phyloP scores from a whole-genome alignment of 2,797 vertebrate genomes.

The Lepidocolaptes lacrymiger region DNA sequence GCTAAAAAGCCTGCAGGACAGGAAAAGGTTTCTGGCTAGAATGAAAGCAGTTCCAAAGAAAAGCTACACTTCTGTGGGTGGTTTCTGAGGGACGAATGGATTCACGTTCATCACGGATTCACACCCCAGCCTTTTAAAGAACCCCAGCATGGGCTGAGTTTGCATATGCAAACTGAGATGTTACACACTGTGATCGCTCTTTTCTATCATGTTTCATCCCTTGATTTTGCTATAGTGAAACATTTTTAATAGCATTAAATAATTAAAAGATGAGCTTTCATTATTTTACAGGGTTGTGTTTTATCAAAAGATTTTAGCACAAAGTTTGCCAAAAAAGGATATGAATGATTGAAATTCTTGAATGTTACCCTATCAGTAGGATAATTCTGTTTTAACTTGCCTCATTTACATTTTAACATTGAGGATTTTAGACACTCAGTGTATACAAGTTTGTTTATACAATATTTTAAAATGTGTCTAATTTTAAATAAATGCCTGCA shows the following conservation, averaged over 20 bases:
- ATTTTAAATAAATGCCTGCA: not conserved
- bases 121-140: not conserved
- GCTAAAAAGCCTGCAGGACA: not conserved
- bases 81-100: not conserved
- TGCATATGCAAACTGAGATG: not conserved
- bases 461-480: not conserved
- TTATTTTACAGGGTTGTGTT: not conserved
- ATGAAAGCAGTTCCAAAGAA: not conserved
- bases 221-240: not conserved
- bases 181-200: not conserved
- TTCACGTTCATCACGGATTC: not conserved
- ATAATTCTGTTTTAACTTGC: not conserved
- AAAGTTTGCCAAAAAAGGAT: not conserved
- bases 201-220: not conserved
- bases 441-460: not conserved
- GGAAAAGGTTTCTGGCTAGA: not conserved
- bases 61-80: not conserved
- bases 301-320: not conserved
- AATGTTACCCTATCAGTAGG: not conserved
- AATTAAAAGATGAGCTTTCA: not conserved
- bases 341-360: not conserved
- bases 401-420: not conserved
- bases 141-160: not conserved
- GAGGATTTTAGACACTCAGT: not conserved
- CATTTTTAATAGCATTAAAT: not conserved